Percentiles rank a stretch among this genome's conserved stretches.
These are phyloP conservation scores for Anhinga rufa DNA, from an alignment of 2,113 vertebrate species.

Conservation along the genomic window DNA sequence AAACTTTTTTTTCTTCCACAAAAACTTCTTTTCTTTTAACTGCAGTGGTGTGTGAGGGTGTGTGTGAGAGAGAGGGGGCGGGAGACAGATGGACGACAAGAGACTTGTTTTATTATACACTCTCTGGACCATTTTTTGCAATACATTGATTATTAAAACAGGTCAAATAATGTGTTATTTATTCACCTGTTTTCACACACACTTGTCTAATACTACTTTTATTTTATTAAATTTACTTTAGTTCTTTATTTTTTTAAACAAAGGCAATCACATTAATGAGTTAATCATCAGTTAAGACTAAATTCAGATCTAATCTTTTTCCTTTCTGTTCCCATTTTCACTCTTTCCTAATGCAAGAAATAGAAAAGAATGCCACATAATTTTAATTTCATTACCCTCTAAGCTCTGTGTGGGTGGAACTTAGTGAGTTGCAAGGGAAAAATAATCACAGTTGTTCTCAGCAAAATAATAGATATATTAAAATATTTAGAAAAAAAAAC, in stretches of 20 bases:
- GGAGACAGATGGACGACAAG: neutral
- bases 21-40: neutral
- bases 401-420: neutral
- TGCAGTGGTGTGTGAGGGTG: rapidly evolving
- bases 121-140: neutral
- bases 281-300: neutral
- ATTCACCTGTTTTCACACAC: neutral
- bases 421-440: neutral
- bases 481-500: neutral
- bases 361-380: neutral
- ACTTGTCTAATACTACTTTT: neutral
- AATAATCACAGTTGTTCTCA: neutral
- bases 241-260: neutral
- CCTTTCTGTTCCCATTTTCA: neutral
- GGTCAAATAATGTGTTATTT: neutral
- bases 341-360: neutral
- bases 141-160: neutral
- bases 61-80: rapidly evolving
- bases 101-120: neutral
- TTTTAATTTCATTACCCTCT: neutral
- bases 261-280: neutral
- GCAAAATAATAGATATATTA: neutral
- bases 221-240: neutral
- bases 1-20: neutral
- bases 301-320: neutral